A percentile compares a stretch with the other conserved stretches of the same genome.
These are phyloP conservation scores for Umimayanthus chanpuru DNA, from an alignment of 92 coral and sea anemone genomes.

Conservation along the genomic window DNA sequence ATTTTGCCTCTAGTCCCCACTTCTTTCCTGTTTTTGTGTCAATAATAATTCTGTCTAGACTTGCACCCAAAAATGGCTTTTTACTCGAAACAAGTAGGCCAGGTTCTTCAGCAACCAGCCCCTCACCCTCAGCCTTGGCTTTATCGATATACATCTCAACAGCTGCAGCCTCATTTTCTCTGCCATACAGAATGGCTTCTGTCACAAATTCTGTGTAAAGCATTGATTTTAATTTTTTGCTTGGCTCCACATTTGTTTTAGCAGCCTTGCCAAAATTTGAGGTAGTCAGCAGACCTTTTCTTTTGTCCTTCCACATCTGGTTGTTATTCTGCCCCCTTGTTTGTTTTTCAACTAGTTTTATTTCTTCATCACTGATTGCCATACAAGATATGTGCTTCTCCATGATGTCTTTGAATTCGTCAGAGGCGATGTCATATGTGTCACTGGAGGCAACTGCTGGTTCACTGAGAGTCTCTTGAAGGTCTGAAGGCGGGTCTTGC, in stretches of 20 bases:
- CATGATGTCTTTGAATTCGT: conserved; percentile 33
- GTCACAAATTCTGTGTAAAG: conserved; percentile 53
- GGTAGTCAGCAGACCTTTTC: conserved; percentile 59
- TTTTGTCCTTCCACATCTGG: conserved; percentile 56
- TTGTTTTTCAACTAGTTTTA: conserved; percentile 45
- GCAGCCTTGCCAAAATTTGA: conserved; percentile 69
- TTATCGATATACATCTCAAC: conserved; percentile 41
- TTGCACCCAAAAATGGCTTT: conserved; percentile 41
- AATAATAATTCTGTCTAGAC: conserved; percentile 48
- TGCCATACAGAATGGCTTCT: conserved; percentile 59
- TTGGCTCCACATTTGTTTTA: conserved; percentile 52
- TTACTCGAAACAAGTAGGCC: conserved; percentile 58
- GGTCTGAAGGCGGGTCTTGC: no score
- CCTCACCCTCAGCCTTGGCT: conserved; percentile 30
- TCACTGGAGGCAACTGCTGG: conserved; percentile 37
- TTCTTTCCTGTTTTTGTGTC: conserved; percentile 42
- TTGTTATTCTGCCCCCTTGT: conserved; percentile 62
- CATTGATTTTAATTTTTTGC: conserved; percentile 64
- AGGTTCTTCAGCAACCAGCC: conserved; percentile 48
- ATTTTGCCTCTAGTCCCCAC: conserved; percentile 63
- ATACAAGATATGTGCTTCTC: conserved; percentile 36
- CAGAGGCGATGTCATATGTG: conserved; percentile 44
- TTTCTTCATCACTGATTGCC: conserved; percentile 26
- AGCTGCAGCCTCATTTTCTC: conserved; percentile 59
- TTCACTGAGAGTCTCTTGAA: no score